These are phyloP conservation scores for Agrilus cyanescens DNA, from an alignment of 2,888 invertebrate species.

Conservation along the genomic window DNA sequence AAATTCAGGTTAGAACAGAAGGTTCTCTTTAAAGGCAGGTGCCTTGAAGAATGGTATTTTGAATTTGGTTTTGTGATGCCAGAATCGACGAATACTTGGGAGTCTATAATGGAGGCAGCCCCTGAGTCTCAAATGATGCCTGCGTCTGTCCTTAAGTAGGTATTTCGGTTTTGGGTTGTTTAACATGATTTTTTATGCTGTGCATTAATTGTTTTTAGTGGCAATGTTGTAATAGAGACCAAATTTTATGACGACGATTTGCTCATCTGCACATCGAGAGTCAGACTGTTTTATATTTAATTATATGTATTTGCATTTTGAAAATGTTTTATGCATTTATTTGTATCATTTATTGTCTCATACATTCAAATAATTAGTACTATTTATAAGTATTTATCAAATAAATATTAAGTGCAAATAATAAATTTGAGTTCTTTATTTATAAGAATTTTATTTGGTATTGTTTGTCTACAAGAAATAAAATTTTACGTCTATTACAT, in stretches of 20 bases:
- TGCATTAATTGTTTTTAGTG: slow-evolving; percentile 50
- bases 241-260: slow-evolving; percentile 93
- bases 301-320: background rate
- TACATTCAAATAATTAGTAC: no score
- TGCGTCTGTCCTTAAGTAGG: slow-evolving; percentile 89
- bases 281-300: slow-evolving; percentile 90
- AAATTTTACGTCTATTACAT: no score
- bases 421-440: no score
- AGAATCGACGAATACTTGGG: slow-evolving; percentile 98
- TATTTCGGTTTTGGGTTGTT: background rate
- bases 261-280: slow-evolving; percentile 87
- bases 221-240: slow-evolving; percentile 93
- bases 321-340: background rate
- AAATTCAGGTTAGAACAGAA: slow-evolving; percentile 90
- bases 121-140: slow-evolving; percentile 99
- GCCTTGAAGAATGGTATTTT: slow-evolving; percentile 97
- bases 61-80: slow-evolving; percentile 99
- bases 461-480: no score
- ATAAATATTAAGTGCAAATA: no score
- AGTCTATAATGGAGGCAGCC: slow-evolving; percentile 95
- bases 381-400: no score
- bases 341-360: no score
- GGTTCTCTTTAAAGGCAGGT: slow-evolving; percentile 73
- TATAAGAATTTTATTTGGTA: no score
- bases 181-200: no score